A percentile compares a stretch with the other conserved stretches of the same genome.
Evolutionary conservation across 2,797 vertebrate species (phyloP).

Genomic region (Alectoris magna): DNA sequence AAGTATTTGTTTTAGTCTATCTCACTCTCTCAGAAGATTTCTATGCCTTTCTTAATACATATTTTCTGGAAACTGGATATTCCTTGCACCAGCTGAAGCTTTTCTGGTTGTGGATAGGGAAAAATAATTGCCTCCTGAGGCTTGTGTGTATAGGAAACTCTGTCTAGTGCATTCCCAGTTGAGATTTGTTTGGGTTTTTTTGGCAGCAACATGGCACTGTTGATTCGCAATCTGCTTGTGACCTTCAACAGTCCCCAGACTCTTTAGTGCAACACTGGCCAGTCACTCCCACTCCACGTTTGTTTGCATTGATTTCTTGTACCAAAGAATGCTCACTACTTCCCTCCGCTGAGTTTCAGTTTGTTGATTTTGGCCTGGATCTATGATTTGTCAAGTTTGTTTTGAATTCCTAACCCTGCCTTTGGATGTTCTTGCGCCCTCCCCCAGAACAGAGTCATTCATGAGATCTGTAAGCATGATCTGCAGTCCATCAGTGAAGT

Average conservation of each 20-base stretch:
- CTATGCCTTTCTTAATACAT: background rate
- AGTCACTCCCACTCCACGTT: background rate
- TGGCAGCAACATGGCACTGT: conserved; percentile 15
- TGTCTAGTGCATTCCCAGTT: background rate
- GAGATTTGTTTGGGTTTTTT: background rate
- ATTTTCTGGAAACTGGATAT: conserved; percentile 18
- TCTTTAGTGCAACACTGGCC: conserved; percentile 8
- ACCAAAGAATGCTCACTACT: background rate
- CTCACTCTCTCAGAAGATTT: background rate
- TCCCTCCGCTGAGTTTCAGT: background rate
- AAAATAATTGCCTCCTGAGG: background rate
- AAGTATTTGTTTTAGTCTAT: conserved; percentile 24
- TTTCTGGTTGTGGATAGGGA: background rate
- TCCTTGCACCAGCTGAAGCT: background rate
- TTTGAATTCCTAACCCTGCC: conserved; percentile 7
- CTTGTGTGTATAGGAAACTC: background rate
- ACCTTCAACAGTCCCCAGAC: conserved; percentile 24
- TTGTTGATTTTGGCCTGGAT: background rate
- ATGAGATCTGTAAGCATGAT: background rate
- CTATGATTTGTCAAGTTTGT: background rate
- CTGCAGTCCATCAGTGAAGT: background rate
- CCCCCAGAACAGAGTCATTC: background rate
- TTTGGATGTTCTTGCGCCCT: background rate
- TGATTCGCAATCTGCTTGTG: conserved; percentile 48
- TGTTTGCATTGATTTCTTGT: background rate